Conservation (phyloP, 1,140 invertebrate genomes). For the Ylistrum balloti region DNA sequence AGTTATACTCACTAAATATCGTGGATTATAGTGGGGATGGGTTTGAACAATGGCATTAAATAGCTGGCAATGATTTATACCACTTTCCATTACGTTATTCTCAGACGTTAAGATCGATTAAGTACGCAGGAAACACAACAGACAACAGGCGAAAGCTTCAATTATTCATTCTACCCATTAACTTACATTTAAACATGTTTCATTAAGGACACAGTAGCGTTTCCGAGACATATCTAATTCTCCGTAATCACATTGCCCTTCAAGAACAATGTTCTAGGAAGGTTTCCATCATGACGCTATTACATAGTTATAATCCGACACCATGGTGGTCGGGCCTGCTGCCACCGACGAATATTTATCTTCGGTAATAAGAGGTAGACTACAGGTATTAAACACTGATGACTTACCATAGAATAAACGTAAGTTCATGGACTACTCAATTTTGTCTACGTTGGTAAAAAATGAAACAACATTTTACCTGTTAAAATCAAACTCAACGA, state of each 20-base stretch:
- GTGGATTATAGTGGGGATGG: neutral
- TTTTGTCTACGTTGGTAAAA: too few species aligned
- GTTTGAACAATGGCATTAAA: slow-evolving; percentile 10
- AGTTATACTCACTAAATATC: slow-evolving; percentile 18
- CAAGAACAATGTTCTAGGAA: neutral
- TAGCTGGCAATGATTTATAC: neutral
- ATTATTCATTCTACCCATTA: slow-evolving; percentile 19
- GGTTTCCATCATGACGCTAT: neutral
- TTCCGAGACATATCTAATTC: slow-evolving; percentile 18
- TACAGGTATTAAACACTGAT: neutral
- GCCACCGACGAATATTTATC: neutral
- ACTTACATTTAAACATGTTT: slow-evolving; percentile 26
- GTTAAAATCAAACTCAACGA: too few species aligned
- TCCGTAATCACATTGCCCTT: slow-evolving; percentile 19
- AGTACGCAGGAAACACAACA: neutral
- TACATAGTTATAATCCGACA: neutral
- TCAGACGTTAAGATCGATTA: slow-evolving; percentile 12
- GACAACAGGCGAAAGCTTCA: slow-evolving; percentile 11
- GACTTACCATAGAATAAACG: too few species aligned
- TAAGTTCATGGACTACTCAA: too few species aligned
- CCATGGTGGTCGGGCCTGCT: neutral
- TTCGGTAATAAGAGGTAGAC: neutral
- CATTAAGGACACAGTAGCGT: neutral
- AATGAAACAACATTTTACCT: too few species aligned
- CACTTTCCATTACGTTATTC: slow-evolving; percentile 23